Conservation (phyloP, 2,797 vertebrate genomes). For the Rhynchotus rufescens region DNA sequence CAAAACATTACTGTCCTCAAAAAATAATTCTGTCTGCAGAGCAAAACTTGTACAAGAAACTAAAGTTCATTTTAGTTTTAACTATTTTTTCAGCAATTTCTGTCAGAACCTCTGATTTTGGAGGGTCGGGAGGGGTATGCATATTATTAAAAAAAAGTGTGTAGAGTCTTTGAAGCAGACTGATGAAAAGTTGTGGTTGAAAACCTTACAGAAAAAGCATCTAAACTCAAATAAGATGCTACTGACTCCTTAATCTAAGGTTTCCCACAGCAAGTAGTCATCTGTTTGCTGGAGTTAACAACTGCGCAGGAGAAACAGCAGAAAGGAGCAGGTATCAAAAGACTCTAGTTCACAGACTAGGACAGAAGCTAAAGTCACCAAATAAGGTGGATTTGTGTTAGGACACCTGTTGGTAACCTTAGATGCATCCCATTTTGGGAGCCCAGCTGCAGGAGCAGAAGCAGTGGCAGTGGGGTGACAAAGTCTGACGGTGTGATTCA, state of each 20-base stretch:
- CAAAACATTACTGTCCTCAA: neutral
- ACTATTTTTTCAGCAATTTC: neutral
- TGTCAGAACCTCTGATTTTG: neutral
- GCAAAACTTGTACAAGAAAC: neutral
- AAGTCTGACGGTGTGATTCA: neutral
- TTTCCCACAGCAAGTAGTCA: neutral
- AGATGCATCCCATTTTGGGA: neutral
- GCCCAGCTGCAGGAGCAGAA: neutral
- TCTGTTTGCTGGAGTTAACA: neutral
- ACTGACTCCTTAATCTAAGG: neutral
- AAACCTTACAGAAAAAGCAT: neutral
- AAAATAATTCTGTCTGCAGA: neutral
- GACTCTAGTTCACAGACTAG: neutral
- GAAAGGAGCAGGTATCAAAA: neutral
- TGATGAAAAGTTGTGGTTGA: neutral
- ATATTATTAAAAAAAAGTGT: neutral
- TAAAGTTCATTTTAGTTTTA: neutral
- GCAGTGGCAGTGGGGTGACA: neutral
- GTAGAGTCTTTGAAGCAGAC: neutral
- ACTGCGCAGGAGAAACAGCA: neutral
- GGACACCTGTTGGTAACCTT: neutral
- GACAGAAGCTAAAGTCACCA: neutral
- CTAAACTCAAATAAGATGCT: neutral
- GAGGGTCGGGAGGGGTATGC: rapidly evolving
- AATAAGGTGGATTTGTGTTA: neutral